Evolutionary conservation across 2,888 invertebrate species (phyloP).

Genomic region (Folsomia candida): DNA sequence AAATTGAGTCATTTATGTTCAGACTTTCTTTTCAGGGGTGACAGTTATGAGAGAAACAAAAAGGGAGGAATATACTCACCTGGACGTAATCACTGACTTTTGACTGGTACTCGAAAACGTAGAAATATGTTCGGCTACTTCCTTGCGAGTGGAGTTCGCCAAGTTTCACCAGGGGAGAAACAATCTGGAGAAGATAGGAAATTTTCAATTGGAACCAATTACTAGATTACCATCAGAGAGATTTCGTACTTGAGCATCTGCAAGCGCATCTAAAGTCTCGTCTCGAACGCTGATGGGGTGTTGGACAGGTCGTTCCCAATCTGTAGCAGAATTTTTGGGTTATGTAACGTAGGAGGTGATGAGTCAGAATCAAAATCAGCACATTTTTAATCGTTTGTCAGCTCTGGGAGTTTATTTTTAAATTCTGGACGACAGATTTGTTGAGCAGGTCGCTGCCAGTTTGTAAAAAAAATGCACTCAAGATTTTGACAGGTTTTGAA

Average conservation of each 20-base stretch:
- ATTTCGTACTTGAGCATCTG: constrained; percentile 64
- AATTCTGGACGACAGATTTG: too few species aligned
- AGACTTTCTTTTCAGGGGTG: too few species aligned
- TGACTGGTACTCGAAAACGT: constrained; percentile 89
- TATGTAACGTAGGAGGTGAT: constrained; percentile 53
- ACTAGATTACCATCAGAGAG: neutral
- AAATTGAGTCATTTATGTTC: too few species aligned
- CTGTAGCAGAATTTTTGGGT: constrained; percentile 90
- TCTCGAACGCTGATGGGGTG: constrained; percentile 85
- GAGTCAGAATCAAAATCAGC: too few species aligned
- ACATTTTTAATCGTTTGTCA: too few species aligned
- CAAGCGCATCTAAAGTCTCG: constrained; percentile 87
- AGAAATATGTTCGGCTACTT: constrained; percentile 78
- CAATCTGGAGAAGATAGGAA: constrained; percentile 62
- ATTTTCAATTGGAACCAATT: neutral
- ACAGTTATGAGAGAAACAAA: too few species aligned
- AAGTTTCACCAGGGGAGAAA: constrained; percentile 84
- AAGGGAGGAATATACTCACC: too few species aligned
- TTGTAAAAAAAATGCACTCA: too few species aligned
- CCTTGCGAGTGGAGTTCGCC: constrained; percentile 77
- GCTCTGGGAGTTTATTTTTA: too few species aligned
- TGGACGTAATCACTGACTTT: constrained; percentile 86
- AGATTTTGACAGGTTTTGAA: too few species aligned
- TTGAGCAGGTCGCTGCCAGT: too few species aligned
- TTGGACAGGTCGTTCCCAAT: constrained; percentile 88